Percentiles rank a stretch among this genome's conserved stretches.
Conservation (phyloP, 2,797 vertebrate species). For the Acanthornis magna region DNA sequence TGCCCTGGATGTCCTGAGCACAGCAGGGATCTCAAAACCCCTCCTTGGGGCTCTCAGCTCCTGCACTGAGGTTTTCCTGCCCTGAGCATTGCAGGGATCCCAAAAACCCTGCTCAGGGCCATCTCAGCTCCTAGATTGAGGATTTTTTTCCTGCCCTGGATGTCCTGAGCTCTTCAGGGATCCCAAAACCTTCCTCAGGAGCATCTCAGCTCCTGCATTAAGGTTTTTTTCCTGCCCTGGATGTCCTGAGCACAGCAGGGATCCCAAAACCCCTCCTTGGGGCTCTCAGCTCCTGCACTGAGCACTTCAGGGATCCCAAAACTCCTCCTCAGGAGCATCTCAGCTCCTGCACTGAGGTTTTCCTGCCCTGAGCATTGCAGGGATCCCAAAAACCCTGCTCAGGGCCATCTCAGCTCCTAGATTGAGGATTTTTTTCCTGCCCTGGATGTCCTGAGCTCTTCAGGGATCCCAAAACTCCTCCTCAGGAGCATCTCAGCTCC, state of each 20-base stretch:
- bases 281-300: not conserved
- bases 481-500: not conserved
- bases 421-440: not conserved
- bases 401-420: not conserved
- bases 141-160: not conserved
- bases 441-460: not conserved
- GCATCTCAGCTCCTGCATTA: no score
- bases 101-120: not conserved
- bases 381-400: not conserved
- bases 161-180: not conserved
- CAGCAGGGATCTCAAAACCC: no score
- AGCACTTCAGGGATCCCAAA: not conserved
- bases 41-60: not conserved
- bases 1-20: no score
- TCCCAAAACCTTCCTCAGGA: not conserved
- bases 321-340: not conserved
- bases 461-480: not conserved
- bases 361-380: not conserved
- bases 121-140: not conserved
- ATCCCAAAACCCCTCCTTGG: no score
- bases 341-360: not conserved
- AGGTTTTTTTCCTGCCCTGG: no score
- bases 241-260: no score
- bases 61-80: not conserved
- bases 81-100: not conserved